Evolutionary conservation across 2,888 invertebrate genomes (phyloP).

Genomic region (Pollenia labialis): DNA sequence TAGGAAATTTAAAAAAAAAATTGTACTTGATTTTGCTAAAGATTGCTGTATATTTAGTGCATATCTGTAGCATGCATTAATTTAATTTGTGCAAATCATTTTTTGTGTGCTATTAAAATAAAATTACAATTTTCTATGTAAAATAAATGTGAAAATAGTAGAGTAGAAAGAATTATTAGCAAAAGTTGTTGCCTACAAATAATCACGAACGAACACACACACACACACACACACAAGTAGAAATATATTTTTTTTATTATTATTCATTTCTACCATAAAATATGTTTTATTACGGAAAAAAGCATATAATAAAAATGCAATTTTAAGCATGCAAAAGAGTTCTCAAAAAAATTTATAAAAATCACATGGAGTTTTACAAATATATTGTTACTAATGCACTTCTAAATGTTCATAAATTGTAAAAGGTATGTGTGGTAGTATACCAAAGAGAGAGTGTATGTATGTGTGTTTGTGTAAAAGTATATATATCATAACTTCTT

Average conservation of each 20-base stretch:
- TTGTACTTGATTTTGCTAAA: too few relatives aligned
- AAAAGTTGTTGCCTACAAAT: conserved; percentile 61
- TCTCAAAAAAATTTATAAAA: conserved; percentile 21
- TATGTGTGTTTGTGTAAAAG: conserved; percentile 2
- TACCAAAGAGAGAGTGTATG: not conserved
- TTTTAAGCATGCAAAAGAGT: conserved; percentile 65
- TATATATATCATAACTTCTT: conserved; percentile 58
- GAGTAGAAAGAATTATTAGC: conserved; percentile 61
- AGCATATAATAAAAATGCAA: conserved; percentile 67
- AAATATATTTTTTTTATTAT: not conserved
- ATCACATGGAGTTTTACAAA: conserved; percentile 53
- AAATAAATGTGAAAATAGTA: conserved; percentile 69
- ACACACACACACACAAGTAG: not conserved
- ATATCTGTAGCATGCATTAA: conserved; percentile 8
- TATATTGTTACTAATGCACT: conserved; percentile 65
- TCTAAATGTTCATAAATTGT: conserved; percentile 56
- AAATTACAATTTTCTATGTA: conserved; percentile 8
- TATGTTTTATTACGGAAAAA: conserved; percentile 70
- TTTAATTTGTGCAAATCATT: conserved; percentile 31
- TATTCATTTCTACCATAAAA: conserved; percentile 63
- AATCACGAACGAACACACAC: conserved; percentile 27
- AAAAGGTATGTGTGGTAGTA: conserved; percentile 22
- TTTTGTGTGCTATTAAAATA: conserved; percentile 34
- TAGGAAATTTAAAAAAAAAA: too few relatives aligned
- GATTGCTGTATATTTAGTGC: not conserved